Evolutionary conservation across 2,888 invertebrate genomes (phyloP).

Genomic region (Caenorhabditis macrosperma): DNA sequence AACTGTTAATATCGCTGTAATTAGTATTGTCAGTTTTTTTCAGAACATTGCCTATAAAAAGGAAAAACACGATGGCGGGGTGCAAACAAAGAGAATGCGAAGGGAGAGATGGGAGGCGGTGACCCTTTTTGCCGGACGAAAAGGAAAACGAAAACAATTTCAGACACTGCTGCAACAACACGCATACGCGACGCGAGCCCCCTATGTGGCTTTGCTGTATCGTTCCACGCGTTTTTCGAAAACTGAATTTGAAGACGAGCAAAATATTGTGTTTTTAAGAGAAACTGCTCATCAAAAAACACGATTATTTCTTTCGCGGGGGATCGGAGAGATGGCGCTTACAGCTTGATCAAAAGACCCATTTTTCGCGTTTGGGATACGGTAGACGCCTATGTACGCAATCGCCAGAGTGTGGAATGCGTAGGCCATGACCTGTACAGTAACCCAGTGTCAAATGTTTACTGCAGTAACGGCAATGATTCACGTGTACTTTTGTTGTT

Average conservation of each 20-base stretch:
- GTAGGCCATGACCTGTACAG: not conserved
- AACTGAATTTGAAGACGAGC: not conserved
- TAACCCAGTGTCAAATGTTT: not conserved
- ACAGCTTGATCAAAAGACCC: not conserved
- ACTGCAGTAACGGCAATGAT: slow-evolving; percentile 10
- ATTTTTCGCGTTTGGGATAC: not conserved
- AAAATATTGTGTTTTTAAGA: slow-evolving; percentile 36
- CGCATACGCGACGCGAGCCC: not conserved
- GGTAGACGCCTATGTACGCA: not conserved
- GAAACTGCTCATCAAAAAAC: slow-evolving; percentile 31
- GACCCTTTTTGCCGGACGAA: slow-evolving; percentile 41
- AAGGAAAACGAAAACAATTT: slow-evolving; percentile 36
- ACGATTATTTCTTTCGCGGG: slow-evolving; percentile 28
- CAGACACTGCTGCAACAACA: slow-evolving; percentile 27
- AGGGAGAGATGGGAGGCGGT: slow-evolving; percentile 9
- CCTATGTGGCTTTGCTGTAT: no score
- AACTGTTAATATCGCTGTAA: not conserved
- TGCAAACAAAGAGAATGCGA: slow-evolving; percentile 10
- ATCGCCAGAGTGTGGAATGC: not conserved
- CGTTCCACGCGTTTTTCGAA: not conserved
- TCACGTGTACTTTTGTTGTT: slow-evolving; percentile 22
- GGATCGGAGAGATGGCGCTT: not conserved
- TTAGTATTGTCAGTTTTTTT: slow-evolving; percentile 3
- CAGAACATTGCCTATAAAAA: not conserved
- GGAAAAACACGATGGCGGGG: not conserved